A percentile compares a stretch with the other conserved stretches of the same genome.
Evolutionary conservation across 2,113 vertebrate species (phyloP).

Genomic region (Mormyrus iriodes): DNA sequence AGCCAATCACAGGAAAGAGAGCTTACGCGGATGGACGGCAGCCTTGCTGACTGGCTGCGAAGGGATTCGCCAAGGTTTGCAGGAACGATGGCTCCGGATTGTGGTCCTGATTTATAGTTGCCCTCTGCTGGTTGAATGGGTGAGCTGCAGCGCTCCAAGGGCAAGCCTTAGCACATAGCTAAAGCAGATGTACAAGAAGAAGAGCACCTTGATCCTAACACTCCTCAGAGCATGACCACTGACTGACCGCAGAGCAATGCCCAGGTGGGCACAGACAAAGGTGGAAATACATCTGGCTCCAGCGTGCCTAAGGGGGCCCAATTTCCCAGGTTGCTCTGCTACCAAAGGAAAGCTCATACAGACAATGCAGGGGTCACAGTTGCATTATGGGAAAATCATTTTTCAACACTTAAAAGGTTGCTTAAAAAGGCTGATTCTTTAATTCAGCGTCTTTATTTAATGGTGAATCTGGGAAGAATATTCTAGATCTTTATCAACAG

Average conservation of each 20-base stretch:
- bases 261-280: neutral
- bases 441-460: neutral
- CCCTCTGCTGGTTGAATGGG: conserved; percentile 7
- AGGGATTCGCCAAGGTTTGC: neutral
- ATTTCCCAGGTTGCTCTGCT: neutral
- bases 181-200: neutral
- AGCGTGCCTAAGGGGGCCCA: neutral
- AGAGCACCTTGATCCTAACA: neutral
- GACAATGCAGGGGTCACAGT: neutral
- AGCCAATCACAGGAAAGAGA: neutral
- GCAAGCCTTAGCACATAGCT: neutral
- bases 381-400: neutral
- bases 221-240: neutral
- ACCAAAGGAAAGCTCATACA: neutral
- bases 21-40: neutral
- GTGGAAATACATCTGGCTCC: neutral
- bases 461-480: neutral
- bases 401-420: neutral
- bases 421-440: neutral
- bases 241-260: neutral
- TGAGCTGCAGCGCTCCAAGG: neutral
- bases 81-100: neutral
- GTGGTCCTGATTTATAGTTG: neutral
- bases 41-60: conserved; percentile 16
- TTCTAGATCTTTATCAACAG: neutral